These are phyloP conservation scores for Temnothorax ravouxi DNA, from an alignment of 2,888 invertebrate species.

Conservation along the genomic window DNA sequence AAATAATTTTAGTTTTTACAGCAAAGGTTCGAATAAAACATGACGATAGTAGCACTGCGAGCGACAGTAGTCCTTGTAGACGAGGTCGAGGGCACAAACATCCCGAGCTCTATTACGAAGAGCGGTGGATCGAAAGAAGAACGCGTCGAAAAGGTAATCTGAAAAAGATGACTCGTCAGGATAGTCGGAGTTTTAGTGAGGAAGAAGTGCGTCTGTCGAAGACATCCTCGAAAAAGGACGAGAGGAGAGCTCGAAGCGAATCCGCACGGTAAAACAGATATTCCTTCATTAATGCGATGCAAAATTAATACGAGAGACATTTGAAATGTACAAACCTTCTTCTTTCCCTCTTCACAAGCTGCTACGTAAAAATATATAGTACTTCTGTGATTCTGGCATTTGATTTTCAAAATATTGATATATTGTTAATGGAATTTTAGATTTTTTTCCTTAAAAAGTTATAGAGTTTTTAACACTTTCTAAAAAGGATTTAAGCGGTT, in stretches of 20 bases:
- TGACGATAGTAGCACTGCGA: conserved; percentile 80
- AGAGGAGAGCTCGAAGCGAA: conserved; percentile 81
- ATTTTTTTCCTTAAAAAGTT: neutral
- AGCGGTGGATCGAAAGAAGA: conserved; percentile 82
- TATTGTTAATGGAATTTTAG: neutral
- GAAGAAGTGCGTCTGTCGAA: conserved; percentile 86
- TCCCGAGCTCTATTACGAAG: conserved; percentile 82
- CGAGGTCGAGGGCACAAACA: conserved; percentile 71
- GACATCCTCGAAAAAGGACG: conserved; percentile 82
- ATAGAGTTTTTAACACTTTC: neutral
- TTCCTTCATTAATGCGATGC: neutral
- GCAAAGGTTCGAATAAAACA: conserved; percentile 83
- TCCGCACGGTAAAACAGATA: conserved; percentile 76
- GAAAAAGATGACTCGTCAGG: conserved; percentile 79
- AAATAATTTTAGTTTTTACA: conserved; percentile 78
- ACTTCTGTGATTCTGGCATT: no score
- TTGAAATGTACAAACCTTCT: neutral
- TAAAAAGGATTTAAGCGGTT: neutral
- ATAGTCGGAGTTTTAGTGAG: conserved; percentile 85
- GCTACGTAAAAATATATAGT: neutral
- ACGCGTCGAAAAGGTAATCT: conserved; percentile 78
- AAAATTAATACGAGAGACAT: conserved; percentile 10
- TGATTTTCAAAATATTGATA: neutral
- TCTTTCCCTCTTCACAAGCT: neutral
- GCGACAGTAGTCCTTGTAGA: conserved; percentile 72